Evolutionary conservation across 2,113 vertebrate species (phyloP).

Genomic region (Sphyrna mokarran): DNA sequence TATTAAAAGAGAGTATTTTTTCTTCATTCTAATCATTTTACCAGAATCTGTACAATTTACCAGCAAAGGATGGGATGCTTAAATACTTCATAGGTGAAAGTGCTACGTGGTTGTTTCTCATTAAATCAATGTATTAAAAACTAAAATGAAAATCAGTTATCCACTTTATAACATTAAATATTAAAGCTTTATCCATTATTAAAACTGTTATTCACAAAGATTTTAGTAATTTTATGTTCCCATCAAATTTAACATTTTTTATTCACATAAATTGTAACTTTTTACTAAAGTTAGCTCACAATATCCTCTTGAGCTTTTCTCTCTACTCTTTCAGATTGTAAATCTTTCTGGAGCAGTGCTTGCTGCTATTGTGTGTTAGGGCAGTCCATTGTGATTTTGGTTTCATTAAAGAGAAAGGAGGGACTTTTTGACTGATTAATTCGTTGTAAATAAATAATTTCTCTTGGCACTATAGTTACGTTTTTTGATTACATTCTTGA

Average conservation of each 20-base stretch:
- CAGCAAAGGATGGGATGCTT: background rate
- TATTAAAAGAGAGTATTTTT: background rate
- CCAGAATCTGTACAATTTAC: background rate
- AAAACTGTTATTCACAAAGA: conserved; percentile 22
- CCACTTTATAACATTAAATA: conserved; percentile 35
- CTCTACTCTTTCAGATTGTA: conserved; percentile 7
- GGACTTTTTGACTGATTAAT: conserved; percentile 5
- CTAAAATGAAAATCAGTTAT: conserved; percentile 34
- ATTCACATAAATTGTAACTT: conserved; percentile 24
- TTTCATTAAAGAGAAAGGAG: conserved; percentile 13
- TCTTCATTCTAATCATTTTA: conserved; percentile 3
- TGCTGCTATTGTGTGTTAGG: background rate
- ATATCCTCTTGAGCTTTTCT: background rate
- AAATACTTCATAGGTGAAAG: conserved; percentile 1
- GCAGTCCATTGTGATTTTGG: background rate
- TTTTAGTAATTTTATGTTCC: conserved; percentile 1
- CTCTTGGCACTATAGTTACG: background rate
- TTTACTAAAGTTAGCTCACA: background rate
- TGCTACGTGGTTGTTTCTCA: background rate
- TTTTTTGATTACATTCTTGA: conserved; percentile 25
- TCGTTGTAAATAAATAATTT: conserved; percentile 10
- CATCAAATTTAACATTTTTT: background rate
- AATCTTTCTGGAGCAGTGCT: conserved; percentile 1
- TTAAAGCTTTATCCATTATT: conserved; percentile 26
- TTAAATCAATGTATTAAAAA: conserved; percentile 33